Evolutionary conservation across 2,113 vertebrate genomes (phyloP).

Genomic region (Seriola dumerili): DNA sequence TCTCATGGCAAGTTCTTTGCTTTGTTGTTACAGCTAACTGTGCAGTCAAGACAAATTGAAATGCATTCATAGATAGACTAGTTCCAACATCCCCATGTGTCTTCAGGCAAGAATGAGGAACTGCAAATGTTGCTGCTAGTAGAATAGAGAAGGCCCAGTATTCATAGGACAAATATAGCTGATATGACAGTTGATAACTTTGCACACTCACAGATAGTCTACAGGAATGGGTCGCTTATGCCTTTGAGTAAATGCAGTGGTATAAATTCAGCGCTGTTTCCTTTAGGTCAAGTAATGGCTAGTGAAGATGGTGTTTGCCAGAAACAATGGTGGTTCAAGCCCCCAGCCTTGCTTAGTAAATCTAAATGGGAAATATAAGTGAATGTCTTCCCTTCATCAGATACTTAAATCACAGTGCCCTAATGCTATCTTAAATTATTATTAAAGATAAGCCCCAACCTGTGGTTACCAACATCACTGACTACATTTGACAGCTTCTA

Average conservation of each 20-base stretch:
- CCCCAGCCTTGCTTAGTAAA: background rate
- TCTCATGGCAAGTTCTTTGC: background rate
- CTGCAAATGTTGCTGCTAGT: background rate
- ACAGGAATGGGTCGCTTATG: too few species aligned
- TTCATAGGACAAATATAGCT: background rate
- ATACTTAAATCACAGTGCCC: background rate
- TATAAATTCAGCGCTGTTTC: background rate
- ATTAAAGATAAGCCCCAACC: background rate
- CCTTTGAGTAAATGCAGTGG: background rate
- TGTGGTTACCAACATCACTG: background rate
- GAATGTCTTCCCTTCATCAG: background rate
- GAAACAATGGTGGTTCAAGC: background rate
- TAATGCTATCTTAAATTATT: background rate
- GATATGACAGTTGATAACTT: background rate
- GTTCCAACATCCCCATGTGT: background rate
- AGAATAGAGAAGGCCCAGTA: background rate
- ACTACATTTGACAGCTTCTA: background rate
- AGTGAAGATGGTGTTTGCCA: background rate
- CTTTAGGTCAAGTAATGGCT: background rate
- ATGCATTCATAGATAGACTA: background rate
- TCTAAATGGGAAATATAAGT: background rate
- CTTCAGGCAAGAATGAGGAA: background rate
- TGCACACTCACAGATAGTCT: background rate
- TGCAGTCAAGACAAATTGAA: background rate
- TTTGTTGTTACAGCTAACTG: slow-evolving; percentile 3